phyloP scores from a whole-genome alignment of 2,113 vertebrate species.

The Gila orcuttii region DNA sequence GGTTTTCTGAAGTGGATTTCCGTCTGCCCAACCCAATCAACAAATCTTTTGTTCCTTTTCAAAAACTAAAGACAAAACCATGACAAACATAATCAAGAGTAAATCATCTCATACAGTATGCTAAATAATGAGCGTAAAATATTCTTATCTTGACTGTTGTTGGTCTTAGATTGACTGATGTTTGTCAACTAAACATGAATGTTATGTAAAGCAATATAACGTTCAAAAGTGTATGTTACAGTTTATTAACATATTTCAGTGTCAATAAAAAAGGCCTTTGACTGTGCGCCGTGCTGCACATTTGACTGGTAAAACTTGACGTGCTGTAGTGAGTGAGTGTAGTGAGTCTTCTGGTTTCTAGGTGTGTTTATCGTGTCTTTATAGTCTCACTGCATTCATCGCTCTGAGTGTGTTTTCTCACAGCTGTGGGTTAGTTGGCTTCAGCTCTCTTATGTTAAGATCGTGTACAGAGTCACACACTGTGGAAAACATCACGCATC shows the following conservation, averaged over 20 bases:
- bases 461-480: neutral
- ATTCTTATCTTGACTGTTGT: neutral
- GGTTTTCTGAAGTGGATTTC: conserved; percentile 11
- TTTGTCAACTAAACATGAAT: no score
- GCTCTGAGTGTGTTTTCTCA: neutral
- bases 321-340: no score
- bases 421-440: neutral
- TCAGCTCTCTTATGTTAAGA: neutral
- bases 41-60: neutral
- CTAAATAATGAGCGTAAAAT: neutral
- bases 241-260: neutral
- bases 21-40: neutral
- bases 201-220: no score
- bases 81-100: neutral
- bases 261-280: neutral
- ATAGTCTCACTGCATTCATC: neutral
- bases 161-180: neutral
- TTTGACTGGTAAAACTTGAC: no score
- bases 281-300: neutral
- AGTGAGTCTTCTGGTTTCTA: no score
- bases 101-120: neutral
- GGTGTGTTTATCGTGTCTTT: neutral
- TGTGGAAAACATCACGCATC: neutral
- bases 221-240: no score
- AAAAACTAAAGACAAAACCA: neutral